Conservation (phyloP, 1,140 invertebrate genomes). For the Watersipora subatra region DNA sequence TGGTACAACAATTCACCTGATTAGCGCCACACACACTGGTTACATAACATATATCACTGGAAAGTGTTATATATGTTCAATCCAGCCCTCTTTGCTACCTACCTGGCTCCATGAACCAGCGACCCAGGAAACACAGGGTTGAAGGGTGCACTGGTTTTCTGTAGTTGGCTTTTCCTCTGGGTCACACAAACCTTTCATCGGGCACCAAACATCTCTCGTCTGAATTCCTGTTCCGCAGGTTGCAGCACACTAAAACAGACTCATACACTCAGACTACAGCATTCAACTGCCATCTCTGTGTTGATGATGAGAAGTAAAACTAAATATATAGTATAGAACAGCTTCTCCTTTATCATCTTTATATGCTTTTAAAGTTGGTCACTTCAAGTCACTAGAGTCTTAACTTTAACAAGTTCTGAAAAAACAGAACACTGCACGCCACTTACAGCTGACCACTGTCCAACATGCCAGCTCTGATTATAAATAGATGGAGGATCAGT, state of each 20-base stretch:
- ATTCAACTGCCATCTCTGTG: too few relatives aligned
- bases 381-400: too few relatives aligned
- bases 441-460: constrained; percentile 38
- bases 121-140: constrained; percentile 34
- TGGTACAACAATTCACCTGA: constrained; percentile 6
- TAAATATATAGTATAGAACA: too few relatives aligned
- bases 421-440: neutral
- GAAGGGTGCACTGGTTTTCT: constrained; percentile 19
- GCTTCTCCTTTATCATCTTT: too few relatives aligned
- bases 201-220: neutral
- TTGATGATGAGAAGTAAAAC: too few relatives aligned
- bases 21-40: constrained; percentile 9
- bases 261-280: too few relatives aligned
- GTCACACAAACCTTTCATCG: constrained; percentile 20
- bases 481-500: neutral
- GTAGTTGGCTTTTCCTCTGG: constrained; percentile 21
- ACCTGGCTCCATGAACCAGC: constrained; percentile 41
- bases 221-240: neutral
- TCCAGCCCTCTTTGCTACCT: constrained; percentile 8
- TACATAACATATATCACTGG: neutral
- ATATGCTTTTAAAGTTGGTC: too few relatives aligned
- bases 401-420: too few relatives aligned
- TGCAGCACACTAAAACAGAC: too few relatives aligned
- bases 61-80: constrained; percentile 4
- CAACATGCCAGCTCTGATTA: constrained; percentile 16